Conservation (phyloP, 2,888 invertebrate species). For the Clunio marinus region DNA sequence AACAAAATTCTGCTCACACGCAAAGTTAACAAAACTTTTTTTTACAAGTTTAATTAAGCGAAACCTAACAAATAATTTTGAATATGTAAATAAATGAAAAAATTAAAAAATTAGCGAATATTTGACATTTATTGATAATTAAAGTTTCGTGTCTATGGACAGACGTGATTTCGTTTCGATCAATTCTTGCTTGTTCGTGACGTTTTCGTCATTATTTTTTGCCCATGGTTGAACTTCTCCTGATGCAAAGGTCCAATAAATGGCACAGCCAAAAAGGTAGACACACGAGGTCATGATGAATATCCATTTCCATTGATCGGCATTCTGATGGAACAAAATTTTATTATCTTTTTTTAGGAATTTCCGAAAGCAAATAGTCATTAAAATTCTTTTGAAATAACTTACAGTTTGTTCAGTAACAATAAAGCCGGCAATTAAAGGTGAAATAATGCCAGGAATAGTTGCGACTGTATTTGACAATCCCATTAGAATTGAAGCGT, state of each 20-base stretch:
- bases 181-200: background rate
- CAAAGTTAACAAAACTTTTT: too few species aligned
- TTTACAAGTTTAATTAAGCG: too few species aligned
- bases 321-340: slow-evolving; percentile 57
- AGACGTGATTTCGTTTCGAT: too few species aligned
- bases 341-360: too few species aligned
- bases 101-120: too few species aligned
- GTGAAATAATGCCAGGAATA: slow-evolving; percentile 87
- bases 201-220: slow-evolving; percentile 7
- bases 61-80: too few species aligned
- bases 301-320: slow-evolving; percentile 77
- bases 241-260: slow-evolving; percentile 76
- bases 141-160: too few species aligned
- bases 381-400: too few species aligned
- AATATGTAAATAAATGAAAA: too few species aligned
- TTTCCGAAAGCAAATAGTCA: too few species aligned
- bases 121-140: too few species aligned
- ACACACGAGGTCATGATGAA: slow-evolving; percentile 80
- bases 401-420: slow-evolving; percentile 67
- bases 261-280: slow-evolving; percentile 75
- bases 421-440: slow-evolving; percentile 72
- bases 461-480: slow-evolving; percentile 87
- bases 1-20: too few species aligned
- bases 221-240: slow-evolving; percentile 84
- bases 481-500: slow-evolving; percentile 88